These are phyloP conservation scores for Percopsis omiscomaycus DNA, from an alignment of 2,797 vertebrate genomes.

Conservation along the genomic window DNA sequence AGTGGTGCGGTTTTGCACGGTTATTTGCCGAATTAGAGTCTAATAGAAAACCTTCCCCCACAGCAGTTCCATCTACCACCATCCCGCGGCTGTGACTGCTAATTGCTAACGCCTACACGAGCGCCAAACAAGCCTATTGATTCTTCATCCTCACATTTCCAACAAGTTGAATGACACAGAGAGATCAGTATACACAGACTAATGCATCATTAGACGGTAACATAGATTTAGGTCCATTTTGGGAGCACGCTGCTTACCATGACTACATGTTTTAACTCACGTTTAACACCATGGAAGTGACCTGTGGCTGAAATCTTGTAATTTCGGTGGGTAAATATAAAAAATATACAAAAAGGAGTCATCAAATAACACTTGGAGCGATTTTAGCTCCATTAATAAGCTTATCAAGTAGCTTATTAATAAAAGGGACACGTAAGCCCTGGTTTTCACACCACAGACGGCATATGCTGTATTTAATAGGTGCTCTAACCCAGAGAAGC, in stretches of 20 bases:
- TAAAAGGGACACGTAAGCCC: no score
- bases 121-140: slow-evolving; percentile 53
- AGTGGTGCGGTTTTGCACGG: slow-evolving; percentile 13
- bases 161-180: slow-evolving; percentile 52
- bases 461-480: no score
- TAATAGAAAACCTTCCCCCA: slow-evolving; percentile 34
- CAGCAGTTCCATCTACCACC: slow-evolving; percentile 49
- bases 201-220: slow-evolving; percentile 12
- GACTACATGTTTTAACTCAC: not conserved
- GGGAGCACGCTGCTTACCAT: slow-evolving; percentile 9
- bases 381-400: no score
- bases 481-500: no score
- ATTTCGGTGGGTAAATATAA: no score
- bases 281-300: no score
- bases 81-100: slow-evolving; percentile 44
- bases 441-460: no score
- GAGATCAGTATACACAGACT: slow-evolving; percentile 32
- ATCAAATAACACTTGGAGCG: no score
- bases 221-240: not conserved
- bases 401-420: no score
- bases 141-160: slow-evolving; percentile 54
- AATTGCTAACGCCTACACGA: slow-evolving; percentile 60
- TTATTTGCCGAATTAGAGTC: slow-evolving; percentile 53
- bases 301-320: no score
- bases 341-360: no score